Evolutionary conservation across 1,140 invertebrate genomes (phyloP), one percentile per base, ranked within the genome.

Genomic region (Scaptomyza montana): DNA sequence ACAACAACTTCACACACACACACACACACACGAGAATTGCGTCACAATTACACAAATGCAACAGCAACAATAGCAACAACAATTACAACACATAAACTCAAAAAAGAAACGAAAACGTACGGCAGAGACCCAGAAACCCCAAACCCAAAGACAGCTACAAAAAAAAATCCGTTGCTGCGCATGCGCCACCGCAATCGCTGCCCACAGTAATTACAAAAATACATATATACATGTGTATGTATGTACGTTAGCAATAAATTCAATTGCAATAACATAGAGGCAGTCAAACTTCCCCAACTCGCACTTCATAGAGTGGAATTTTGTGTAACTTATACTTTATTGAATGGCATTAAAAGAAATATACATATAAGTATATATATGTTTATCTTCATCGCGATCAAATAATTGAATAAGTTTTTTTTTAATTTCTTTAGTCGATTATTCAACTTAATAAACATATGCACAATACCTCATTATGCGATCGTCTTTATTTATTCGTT

Each of bases 1-100:
- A 87, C 70, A 86, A 86, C 59, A 69, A 87, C 70, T 87, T 82
- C 59, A 57, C 73, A 33, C 30, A 33, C 30, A 33, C 30, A 33
- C 30, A 33, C 75, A 72, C 82, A 77, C 81, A 16, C 16, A 71
- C 77, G 63, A 72, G 59, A 74, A 89, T 89, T 89, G 78, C 82
- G 82, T 86, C 82, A 86, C 84, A 78, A 49, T 87, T 82, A 87
- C 82, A 86, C 82, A 80, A 82, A 87, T 79, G 73, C 84, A 85
- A 56, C 78, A 84, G 66, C 77, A 86, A 61, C 60, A 50, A 75
- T 76, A 81, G 74, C 79, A 80, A 75, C 68, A 71, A 60, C 62
- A 66, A 50, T 53, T 45, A 43, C 39, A 51, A 63, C 8, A 3
- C 21, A 25, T 13, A 19, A 55, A 59, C 8, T 25, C 21, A 25